These are phyloP conservation scores for Galbula dea DNA, from an alignment of 2,113 vertebrate species.

Conservation along the genomic window DNA sequence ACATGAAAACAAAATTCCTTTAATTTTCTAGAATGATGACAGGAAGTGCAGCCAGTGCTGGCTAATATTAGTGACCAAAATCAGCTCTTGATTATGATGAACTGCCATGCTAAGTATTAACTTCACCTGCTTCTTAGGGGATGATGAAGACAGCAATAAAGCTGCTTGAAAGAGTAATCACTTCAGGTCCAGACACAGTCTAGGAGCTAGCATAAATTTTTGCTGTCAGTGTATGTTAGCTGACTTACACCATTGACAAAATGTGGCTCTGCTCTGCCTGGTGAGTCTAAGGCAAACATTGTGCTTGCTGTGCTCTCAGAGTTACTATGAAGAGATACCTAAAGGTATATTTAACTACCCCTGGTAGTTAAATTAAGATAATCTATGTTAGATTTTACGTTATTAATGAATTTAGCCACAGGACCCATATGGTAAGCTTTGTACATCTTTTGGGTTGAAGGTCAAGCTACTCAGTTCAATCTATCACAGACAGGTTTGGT, in stretches of 20 bases:
- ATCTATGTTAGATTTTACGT: not conserved
- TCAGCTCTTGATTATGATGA: not conserved
- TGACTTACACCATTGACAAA: not conserved
- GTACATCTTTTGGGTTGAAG: not conserved
- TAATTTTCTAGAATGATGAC: not conserved
- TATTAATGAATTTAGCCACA: not conserved
- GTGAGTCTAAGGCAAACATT: not conserved
- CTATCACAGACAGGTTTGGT: rapidly evolving
- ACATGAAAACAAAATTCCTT: not conserved
- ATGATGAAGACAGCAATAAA: not conserved
- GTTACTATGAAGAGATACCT: not conserved
- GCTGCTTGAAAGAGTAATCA: not conserved
- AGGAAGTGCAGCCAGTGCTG: not conserved
- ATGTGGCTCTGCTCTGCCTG: not conserved
- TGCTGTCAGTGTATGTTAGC: not conserved
- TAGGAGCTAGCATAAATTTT: not conserved
- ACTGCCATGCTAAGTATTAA: not conserved
- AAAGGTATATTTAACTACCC: rapidly evolving
- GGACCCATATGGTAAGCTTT: not conserved
- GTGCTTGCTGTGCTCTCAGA: not conserved
- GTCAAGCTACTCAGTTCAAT: not conserved
- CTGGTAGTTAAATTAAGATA: not conserved
- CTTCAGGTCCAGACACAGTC: not conserved
- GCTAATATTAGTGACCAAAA: not conserved
- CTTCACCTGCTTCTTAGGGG: not conserved